Evolutionary conservation across 2,113 vertebrate species (phyloP), one percentile per base, ranked within the genome.

Genomic region (Tupaia chinensis): DNA sequence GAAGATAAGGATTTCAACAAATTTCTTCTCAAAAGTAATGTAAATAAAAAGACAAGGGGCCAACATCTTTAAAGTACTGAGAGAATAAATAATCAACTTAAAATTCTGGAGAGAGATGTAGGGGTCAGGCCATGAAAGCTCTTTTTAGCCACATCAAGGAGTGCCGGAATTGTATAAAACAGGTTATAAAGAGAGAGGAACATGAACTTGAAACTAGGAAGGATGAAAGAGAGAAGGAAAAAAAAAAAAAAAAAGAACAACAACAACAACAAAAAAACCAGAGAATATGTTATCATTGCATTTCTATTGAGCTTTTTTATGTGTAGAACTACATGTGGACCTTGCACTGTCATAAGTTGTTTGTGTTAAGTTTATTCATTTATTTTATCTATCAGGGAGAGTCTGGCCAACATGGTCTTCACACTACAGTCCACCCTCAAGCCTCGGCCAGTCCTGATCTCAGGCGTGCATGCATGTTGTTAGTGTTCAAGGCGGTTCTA

Each of bases 161-260:
- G 12, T 88, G 20, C 5, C 34, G 34, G 29, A 63, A 22, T 80
- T 66, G 66, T 32, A 23, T 53, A 54, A 73, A 85, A 10, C 14
- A 20, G 14, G 19, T 25, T 73, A 69, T 32, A 77, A 84, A 58
- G 58, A n/a, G 92, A 90, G 13, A 74, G 8, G 32, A 65, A 60
- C 13, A 13, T 66, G 66, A 85, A 94, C 80, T 29, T 76, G 56
- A 94, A 25, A 63, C 82, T 86, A 78, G 76, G 34, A 92, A 92
- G 76, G 27, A 61, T 92, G 32, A 73, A 56, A 86, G 69, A 58
- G 73, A 95, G 14, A 80, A 10, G 9, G 61, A 66, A 82, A n/a
- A 82, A 58, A 32, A 76, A 69, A 79, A 73, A 19, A 9, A n/a
- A n/a, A n/a, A n/a, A n/a, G n/a, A n/a, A n/a, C n/a, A n/a, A n/a